Percentiles rank a stretch among this genome's conserved stretches.
Conservation (phyloP, 2,113 vertebrate species). For the Ailuropoda melanoleuca region DNA sequence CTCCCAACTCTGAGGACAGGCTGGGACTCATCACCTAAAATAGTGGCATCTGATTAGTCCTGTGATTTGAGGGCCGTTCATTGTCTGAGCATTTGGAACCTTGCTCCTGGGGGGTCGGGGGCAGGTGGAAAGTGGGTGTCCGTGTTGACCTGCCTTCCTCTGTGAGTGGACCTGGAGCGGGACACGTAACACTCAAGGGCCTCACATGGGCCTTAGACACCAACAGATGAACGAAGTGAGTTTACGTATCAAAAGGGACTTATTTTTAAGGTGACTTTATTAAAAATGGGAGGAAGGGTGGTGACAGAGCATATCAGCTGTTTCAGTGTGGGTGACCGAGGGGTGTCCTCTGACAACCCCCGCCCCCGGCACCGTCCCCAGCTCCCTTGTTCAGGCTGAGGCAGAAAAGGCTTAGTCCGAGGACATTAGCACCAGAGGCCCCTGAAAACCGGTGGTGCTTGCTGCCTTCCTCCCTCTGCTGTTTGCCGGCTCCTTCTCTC, state of each 20-base stretch:
- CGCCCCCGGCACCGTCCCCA: background rate
- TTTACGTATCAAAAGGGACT: background rate
- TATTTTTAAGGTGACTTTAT: background rate
- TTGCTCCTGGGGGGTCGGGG: background rate
- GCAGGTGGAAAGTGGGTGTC: background rate
- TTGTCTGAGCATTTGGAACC: background rate
- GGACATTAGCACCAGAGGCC: background rate
- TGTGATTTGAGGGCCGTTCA: accelerated
- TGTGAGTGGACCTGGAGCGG: accelerated
- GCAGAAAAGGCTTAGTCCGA: background rate
- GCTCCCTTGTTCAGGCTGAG: no score
- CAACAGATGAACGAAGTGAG: background rate
- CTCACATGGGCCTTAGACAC: background rate
- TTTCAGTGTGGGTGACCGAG: background rate
- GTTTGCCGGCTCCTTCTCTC: background rate
- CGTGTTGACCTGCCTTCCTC: background rate
- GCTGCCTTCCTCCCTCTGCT: background rate
- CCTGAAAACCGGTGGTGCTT: accelerated
- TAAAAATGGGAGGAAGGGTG: background rate
- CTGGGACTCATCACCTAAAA: background rate
- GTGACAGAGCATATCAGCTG: accelerated
- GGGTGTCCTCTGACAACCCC: background rate
- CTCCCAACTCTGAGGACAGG: background rate
- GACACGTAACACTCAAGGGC: accelerated
- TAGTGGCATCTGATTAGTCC: background rate